Conservation (phyloP, 2,113 vertebrate genomes). For the Synchiropus splendidus region DNA sequence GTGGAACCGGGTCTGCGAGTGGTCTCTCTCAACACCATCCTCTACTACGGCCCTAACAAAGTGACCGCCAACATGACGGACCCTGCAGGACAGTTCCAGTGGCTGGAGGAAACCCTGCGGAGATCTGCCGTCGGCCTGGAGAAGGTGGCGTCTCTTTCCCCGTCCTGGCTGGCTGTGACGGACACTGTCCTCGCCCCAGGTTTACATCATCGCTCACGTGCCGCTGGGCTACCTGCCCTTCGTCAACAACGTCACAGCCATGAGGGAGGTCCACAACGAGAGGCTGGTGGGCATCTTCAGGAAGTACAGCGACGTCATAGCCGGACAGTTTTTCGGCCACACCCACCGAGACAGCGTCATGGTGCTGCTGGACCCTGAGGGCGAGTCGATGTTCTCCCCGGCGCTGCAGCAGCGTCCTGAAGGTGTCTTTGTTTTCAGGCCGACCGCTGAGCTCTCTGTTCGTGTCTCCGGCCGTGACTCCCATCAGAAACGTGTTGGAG, state of each 20-base stretch:
- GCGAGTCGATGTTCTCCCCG: constrained; percentile 65
- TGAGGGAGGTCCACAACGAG: constrained; percentile 76
- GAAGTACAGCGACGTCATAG: constrained; percentile 74
- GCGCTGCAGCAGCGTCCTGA: too few species aligned
- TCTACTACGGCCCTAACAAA: constrained; percentile 83
- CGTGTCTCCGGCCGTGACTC: constrained; percentile 88
- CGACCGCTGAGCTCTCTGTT: constrained; percentile 80
- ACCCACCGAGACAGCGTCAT: constrained; percentile 90
- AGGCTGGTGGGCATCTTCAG: constrained; percentile 78
- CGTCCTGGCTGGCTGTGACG: neutral
- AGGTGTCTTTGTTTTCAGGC: constrained; percentile 47
- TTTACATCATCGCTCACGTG: constrained; percentile 85
- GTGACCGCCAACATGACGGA: constrained; percentile 76
- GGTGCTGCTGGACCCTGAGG: constrained; percentile 78
- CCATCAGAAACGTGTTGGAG: constrained; percentile 67
- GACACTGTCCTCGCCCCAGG: constrained; percentile 53
- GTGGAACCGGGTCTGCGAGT: constrained; percentile 71
- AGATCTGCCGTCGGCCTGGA: constrained; percentile 28
- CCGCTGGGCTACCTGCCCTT: constrained; percentile 84
- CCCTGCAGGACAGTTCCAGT: constrained; percentile 58
- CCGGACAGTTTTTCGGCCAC: constrained; percentile 90
- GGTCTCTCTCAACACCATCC: constrained; percentile 88
- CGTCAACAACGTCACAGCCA: constrained; percentile 59
- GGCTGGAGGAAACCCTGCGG: constrained; percentile 45
- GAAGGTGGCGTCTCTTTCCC: constrained; percentile 24